Conservation (phyloP, 1,140 invertebrate genomes). For the Listronotus bonariensis region DNA sequence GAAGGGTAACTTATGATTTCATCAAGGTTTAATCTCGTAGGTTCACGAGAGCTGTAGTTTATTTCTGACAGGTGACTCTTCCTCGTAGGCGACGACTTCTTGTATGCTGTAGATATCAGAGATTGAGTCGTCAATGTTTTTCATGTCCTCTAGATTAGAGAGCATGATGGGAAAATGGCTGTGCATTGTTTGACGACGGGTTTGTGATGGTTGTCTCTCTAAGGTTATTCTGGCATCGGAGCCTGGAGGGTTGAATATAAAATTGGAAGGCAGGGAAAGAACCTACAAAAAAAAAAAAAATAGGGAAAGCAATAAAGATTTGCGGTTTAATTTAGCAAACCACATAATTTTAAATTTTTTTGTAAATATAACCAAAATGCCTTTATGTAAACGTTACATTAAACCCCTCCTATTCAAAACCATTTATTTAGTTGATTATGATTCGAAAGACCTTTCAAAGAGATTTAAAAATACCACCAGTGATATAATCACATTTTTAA, state of each 20-base stretch:
- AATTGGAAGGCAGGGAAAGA: slow-evolving; percentile 70
- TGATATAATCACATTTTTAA: too few species aligned
- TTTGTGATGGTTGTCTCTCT: slow-evolving; percentile 41
- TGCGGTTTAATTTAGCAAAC: too few species aligned
- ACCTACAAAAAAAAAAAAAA: slow-evolving; percentile 56
- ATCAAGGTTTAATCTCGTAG: slow-evolving; percentile 43
- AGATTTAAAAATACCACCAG: too few species aligned
- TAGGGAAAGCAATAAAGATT: background rate
- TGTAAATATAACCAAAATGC: too few species aligned
- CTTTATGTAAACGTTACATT: too few species aligned
- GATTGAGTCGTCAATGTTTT: slow-evolving; percentile 52
- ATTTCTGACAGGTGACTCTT: slow-evolving; percentile 18
- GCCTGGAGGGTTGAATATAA: slow-evolving; percentile 69
- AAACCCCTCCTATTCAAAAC: too few species aligned
- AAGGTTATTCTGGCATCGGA: slow-evolving; percentile 38
- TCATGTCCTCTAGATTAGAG: slow-evolving; percentile 48
- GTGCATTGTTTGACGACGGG: slow-evolving; percentile 49
- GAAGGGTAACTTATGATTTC: slow-evolving; percentile 24
- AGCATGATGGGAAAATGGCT: slow-evolving; percentile 51
- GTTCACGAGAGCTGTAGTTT: slow-evolving; percentile 18
- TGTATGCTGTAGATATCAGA: slow-evolving; percentile 52
- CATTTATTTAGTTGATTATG: too few species aligned
- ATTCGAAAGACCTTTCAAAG: too few species aligned
- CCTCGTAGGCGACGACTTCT: slow-evolving; percentile 29
- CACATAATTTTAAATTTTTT: too few species aligned